Base-by-base conservation (phyloP, 2,113 vertebrate genomes). In the Ia io region DNA sequence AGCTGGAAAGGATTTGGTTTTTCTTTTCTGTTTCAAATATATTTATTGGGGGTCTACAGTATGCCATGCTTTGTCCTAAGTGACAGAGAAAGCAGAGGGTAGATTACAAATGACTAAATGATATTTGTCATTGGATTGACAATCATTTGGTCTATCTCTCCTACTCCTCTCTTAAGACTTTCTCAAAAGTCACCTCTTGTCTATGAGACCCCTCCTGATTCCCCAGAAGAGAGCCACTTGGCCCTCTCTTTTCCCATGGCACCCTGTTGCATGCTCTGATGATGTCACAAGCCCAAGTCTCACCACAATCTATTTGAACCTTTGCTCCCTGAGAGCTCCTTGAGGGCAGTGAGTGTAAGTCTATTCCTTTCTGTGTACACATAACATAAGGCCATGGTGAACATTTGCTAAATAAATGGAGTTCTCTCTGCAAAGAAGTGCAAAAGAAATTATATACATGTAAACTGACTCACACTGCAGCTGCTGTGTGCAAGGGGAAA, bases 381-480 rank as follows among this genome's bases (percentile, higher is more conserved):
- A 73, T 37, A 70, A 42, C 25, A 9, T 4, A 28, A 92, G 56
- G 42, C 37, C 59, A n/a, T 6, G 35, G 85, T 0, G 1, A 88
- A 74, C 37, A 1, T 40, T 69, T 51, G 93, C 84, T 87, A 91
- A 44, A 37, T 84, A 65, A 96, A 95, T 44, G 59, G 74, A 79
- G 65, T 42, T 56, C 47, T 89, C 44, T 35, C 56, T 88, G 91
- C 69, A 76, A 76, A 69, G 69, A 79, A 44, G 65, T 9, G 0
- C 40, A 35, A 40, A 79, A 85, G 61, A 89, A 96, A 53, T 61
- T 13, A 53, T 2, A 42, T 7, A 18, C 70, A 22, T 56, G 91
- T 84, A 40, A 9, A 91, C 89, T 67, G 95, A 94, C 80, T 80
- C 59, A 47, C n/a, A 2, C 73, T 5, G 37, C 83, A 79, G 96